Base-by-base conservation (phyloP, 2,797 vertebrate genomes). In the Sebastes flavidus region DNA sequence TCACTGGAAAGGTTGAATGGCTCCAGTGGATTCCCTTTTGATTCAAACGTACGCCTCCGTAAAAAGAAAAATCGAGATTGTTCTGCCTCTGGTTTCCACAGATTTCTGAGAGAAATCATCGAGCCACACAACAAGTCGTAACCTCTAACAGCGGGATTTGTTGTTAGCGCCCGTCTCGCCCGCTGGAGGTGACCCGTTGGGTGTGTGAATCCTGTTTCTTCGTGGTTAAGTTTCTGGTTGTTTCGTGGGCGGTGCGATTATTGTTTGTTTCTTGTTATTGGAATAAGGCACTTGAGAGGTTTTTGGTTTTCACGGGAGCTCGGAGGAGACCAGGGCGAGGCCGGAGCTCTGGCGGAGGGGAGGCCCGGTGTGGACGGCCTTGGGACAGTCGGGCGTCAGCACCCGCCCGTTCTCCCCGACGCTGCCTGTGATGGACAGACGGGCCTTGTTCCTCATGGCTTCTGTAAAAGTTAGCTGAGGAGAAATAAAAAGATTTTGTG, bases 361-460 rank as follows among this genome's bases (percentile, higher is more conserved):
- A 46, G 98, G 96, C 90, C 98, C 98, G n/a, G 97, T 80, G 92
- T 99, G 98, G 66, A 99, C 91, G 27, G 98, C 97, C 95, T 99
- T 99, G 70, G 98, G 98, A 95, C 98, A 99, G 96, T 99, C 98
- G 1, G 98, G 98, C 78, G 98, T 98, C 95, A 99, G 89, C 56
- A 99, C 98, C 0, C 98, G 97, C 78, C 98, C 98, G 0, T 99
- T 99, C 87, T 99, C 98, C 86, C 99, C 99, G 58, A 99, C 97
- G 12, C 99, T 99, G 93, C 99, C 99, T 2, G 99, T 99, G 96
- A 99, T 99, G 92, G 98, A 99, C 95, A 99, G 94, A 88, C 99
- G 97, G 84, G 99, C 98, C 97, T 99, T 99, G 96, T 99, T 99
- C 97, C 99, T 96, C 98, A 99, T 99, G 96, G 99, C 99, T 97